Evolutionary conservation across 1,140 invertebrate genomes (phyloP).

Genomic region (Vollenhovia emeryi): DNA sequence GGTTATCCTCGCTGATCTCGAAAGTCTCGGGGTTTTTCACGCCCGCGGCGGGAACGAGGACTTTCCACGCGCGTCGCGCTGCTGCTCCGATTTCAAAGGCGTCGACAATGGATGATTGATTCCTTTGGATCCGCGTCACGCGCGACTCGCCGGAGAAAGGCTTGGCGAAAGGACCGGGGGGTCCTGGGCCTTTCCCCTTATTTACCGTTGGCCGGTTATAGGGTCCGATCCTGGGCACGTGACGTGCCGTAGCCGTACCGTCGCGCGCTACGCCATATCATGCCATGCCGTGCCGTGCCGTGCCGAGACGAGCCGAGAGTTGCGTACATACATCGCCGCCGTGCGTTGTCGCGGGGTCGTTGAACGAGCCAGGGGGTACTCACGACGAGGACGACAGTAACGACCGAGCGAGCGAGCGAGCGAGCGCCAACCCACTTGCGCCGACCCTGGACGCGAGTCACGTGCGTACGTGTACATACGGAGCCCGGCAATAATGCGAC

Average conservation of each 20-base stretch:
- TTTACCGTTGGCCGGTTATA: conserved; percentile 65
- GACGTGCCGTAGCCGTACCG: conserved; percentile 73
- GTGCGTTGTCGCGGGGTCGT: conserved; percentile 77
- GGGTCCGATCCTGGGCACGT: conserved; percentile 60
- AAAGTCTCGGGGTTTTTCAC: conserved; percentile 24
- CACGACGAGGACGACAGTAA: conserved; percentile 72
- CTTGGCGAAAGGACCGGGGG: conserved; percentile 24
- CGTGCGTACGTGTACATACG: conserved; percentile 61
- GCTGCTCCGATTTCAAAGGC: conserved; percentile 30
- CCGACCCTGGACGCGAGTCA: conserved; percentile 72
- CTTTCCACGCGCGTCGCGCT: conserved; percentile 26
- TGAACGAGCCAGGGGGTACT: conserved; percentile 81
- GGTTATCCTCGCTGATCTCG: conserved; percentile 1
- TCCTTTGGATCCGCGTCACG: conserved; percentile 45
- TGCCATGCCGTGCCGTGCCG: not conserved
- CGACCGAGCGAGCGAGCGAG: conserved; percentile 62
- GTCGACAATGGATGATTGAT: conserved; percentile 67
- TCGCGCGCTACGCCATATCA: conserved; percentile 68
- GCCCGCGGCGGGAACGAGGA: not conserved
- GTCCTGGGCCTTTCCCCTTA: conserved; percentile 15
- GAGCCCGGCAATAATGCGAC: conserved; percentile 67
- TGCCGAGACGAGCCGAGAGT: conserved; percentile 29
- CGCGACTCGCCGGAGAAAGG: conserved; percentile 18
- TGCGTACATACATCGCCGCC: conserved; percentile 62
- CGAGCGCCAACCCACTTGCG: conserved; percentile 74